phyloP scores from a whole-genome alignment of 2,113 vertebrate species.

The Takifugu flavidus region DNA sequence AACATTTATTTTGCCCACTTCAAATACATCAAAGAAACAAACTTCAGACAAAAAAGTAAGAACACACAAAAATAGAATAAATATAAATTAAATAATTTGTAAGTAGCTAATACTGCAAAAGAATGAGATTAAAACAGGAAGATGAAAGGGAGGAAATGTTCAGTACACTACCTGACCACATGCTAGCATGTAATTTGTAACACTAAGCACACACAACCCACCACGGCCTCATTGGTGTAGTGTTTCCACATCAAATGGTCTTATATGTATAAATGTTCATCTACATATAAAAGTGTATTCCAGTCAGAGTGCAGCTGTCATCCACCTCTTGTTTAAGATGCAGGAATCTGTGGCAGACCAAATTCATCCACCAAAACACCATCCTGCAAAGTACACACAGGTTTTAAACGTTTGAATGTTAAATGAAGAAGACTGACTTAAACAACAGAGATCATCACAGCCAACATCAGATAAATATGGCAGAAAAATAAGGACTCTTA shows the following conservation, averaged over 20 bases:
- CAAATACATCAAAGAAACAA: slow-evolving; percentile 8
- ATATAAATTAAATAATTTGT: slow-evolving; percentile 35
- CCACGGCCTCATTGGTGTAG: slow-evolving; percentile 36
- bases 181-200: slow-evolving; percentile 56
- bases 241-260: slow-evolving; percentile 46
- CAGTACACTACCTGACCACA: slow-evolving; percentile 55
- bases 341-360: slow-evolving; percentile 94
- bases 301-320: slow-evolving; percentile 49
- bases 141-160: slow-evolving; percentile 12
- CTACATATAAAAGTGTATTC: slow-evolving; percentile 67
- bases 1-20: slow-evolving; percentile 62
- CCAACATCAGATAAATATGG: too few relatives aligned
- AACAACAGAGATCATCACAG: too few relatives aligned
- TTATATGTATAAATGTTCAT: slow-evolving; percentile 63
- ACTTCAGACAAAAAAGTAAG: slow-evolving; percentile 1
- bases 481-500: too few relatives aligned
- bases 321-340: slow-evolving; percentile 76
- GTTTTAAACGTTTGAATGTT: too few relatives aligned
- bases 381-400: slow-evolving; percentile 76
- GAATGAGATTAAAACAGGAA: slow-evolving; percentile 4
- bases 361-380: slow-evolving; percentile 97
- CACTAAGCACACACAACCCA: slow-evolving; percentile 30
- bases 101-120: slow-evolving; percentile 18
- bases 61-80: slow-evolving; percentile 26
- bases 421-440: neutral